Evolutionary conservation across 2,113 vertebrate species (phyloP).

Genomic region (Cryptoleucopteryx plumbea): DNA sequence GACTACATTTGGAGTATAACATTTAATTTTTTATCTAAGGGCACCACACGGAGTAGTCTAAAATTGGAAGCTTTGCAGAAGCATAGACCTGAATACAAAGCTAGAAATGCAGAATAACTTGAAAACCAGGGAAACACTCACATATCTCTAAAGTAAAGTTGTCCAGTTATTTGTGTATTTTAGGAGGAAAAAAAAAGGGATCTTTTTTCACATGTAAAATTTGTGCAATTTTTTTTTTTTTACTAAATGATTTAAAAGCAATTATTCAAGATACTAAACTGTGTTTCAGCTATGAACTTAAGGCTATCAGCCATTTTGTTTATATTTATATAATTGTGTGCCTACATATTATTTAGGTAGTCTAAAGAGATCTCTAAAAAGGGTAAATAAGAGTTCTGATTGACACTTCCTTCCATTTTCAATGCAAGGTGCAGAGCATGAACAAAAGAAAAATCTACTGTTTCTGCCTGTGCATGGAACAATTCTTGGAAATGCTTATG

Average conservation of each 20-base stretch:
- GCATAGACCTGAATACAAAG: background rate
- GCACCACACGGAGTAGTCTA: background rate
- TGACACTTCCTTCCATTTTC: background rate
- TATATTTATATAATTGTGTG: background rate
- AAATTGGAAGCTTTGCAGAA: background rate
- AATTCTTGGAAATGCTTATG: background rate
- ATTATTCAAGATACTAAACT: background rate
- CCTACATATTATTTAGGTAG: background rate
- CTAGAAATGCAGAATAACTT: background rate
- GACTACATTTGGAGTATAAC: background rate
- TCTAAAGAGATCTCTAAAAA: background rate
- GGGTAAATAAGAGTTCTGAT: background rate
- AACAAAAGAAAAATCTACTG: background rate
- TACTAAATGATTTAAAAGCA: background rate
- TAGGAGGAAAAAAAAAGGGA: background rate
- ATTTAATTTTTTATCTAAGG: background rate
- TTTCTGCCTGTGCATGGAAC: background rate
- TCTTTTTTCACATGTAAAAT: background rate
- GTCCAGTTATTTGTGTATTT: background rate
- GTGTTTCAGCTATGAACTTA: background rate
- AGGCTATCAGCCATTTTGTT: background rate
- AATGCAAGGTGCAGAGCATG: background rate
- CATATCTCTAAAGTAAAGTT: background rate
- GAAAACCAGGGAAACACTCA: background rate
- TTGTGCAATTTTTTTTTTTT: background rate